Conservation (phyloP, 2,113 vertebrate genomes). For the Entomyzon cyanotis region DNA sequence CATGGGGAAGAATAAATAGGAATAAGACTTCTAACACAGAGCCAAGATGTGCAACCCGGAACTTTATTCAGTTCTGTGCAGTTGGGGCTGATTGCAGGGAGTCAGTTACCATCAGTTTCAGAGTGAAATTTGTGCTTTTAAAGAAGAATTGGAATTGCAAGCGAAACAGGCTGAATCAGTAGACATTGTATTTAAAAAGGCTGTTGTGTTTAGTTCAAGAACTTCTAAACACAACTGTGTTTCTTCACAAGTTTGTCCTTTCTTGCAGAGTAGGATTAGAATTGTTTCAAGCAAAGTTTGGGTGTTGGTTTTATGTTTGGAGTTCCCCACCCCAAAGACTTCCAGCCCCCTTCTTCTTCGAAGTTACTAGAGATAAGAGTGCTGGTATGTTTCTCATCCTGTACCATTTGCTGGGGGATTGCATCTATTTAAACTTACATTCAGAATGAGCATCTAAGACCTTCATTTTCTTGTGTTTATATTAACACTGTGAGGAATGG, state of each 20-base stretch:
- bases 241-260: neutral
- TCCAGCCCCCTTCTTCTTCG: neutral
- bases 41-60: neutral
- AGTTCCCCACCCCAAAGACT: rapidly evolving
- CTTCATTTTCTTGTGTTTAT: neutral
- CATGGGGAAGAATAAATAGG: neutral
- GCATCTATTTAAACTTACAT: neutral
- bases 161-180: neutral
- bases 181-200: neutral
- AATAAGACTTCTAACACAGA: neutral
- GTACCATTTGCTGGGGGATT: neutral
- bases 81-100: neutral
- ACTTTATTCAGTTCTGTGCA: neutral
- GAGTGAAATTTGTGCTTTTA: neutral
- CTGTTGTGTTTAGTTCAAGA: neutral
- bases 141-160: neutral
- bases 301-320: neutral
- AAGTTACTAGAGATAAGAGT: neutral
- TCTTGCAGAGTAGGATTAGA: neutral
- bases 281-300: neutral
- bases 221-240: neutral
- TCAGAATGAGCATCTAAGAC: neutral
- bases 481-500: neutral
- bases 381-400: neutral
- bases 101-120: neutral